Evolutionary conservation across 92 coral and sea anemone species (phyloP), one percentile per base, ranked within the genome.

Genomic region (Porites divaricata): DNA sequence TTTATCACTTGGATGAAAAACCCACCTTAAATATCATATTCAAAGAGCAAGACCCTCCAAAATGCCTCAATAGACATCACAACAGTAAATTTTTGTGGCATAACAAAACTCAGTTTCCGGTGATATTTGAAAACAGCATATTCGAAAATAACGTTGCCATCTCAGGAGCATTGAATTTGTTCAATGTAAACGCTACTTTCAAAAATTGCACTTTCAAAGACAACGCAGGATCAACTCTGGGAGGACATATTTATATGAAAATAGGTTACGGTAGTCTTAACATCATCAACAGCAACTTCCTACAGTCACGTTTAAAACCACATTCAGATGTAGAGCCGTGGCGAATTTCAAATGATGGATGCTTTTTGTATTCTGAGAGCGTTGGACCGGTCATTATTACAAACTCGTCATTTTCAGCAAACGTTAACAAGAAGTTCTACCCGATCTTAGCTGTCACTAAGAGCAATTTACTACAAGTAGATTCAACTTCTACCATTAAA

Each of bases 341-440:
- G 80, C 64, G 6, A 53, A 26, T 48, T 14, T 77, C 81, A 35
- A 22, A 58, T 9, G 17, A 35, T 77, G 80, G 28, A 17, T 73
- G 77, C 24, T 89, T 89, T 62, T 45, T 89, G 15, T 35, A 20
- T 59, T 85, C 88, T 53, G 72, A 75, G 67, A 85, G 92, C 53
- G 86, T 76, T 16, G 89, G 86, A 6, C 77, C 86, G 1, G 28
- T 89, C 13, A 63, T 8, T 0, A 65, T 85, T 13, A 48, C 58
- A 24, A 75, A 70, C 63, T 48, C 93, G 0, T 75, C 81, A 2
- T 89, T 85, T 74, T 23, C 62, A 66, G 58, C 80, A 54, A 24
- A n/a, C 13, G 22, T 63, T 25, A 21, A 53, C 24, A 59, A 22
- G 51, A 2, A 71, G 65, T 53, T 75, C 73, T 22, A 48, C 49